Percentiles rank a stretch among this genome's conserved stretches.
These are phyloP conservation scores for Montipora efflorescens DNA, from an alignment of 64 coral and sea anemone species.

Conservation along the genomic window DNA sequence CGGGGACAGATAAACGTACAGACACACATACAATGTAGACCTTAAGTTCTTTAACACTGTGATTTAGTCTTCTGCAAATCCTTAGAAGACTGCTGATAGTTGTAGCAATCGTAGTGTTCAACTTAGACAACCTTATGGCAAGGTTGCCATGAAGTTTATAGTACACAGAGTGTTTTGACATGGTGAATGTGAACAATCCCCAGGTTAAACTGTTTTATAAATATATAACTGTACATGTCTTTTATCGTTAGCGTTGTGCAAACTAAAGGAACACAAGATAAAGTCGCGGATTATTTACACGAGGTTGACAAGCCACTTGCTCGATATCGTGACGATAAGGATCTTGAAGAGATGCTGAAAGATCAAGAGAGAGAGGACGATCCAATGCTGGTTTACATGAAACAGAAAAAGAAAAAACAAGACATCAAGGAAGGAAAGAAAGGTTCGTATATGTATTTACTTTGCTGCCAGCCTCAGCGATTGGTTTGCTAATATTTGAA, in stretches of 20 bases:
- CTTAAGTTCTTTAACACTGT: too few species aligned
- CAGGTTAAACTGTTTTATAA: not conserved
- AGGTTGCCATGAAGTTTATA: too few species aligned
- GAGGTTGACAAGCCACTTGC: constrained; percentile 91
- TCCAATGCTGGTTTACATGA: constrained; percentile 95
- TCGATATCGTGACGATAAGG: constrained; percentile 89
- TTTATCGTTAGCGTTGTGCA: constrained; percentile 67
- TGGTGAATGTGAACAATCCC: too few species aligned
- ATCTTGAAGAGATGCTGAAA: constrained; percentile 90
- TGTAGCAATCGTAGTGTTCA: too few species aligned
- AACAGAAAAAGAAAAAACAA: constrained; percentile 74
- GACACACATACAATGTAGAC: too few species aligned
- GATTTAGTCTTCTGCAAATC: too few species aligned
- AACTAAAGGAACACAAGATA: constrained; percentile 76
- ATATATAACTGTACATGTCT: not conserved
- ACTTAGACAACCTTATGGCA: too few species aligned
- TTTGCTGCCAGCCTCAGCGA: not conserved
- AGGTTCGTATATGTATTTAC: constrained; percentile 41
- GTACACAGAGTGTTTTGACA: too few species aligned
- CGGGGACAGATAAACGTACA: too few species aligned
- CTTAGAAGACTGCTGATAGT: too few species aligned
- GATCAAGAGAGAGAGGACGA: constrained; percentile 82
- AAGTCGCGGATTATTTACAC: constrained; percentile 83
- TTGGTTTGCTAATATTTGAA: not conserved
- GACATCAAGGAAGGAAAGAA: constrained; percentile 82